Base-by-base conservation (phyloP, 2,888 invertebrate genomes). In the Plagodis pulveraria region DNA sequence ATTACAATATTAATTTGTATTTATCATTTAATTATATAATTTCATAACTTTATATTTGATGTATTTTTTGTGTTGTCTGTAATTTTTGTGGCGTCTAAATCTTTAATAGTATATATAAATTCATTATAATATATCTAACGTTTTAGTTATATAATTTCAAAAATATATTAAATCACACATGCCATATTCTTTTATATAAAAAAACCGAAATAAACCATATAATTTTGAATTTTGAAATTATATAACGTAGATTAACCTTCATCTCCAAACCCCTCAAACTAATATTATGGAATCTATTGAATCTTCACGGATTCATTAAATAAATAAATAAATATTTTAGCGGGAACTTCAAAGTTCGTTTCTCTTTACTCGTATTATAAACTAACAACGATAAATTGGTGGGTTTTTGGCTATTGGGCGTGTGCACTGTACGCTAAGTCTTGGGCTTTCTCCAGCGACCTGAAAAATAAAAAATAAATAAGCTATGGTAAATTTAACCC, bases 401-500 rank as follows among this genome's bases (percentile, higher is more conserved):
- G 82, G 83, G 81, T 74, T 78, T 62, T 68, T 73, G 74, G 69
- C 78, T 91, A 89, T 72, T 90, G 90, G 69, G 85, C 72, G 78
- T 95, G 93, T 42, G 94, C 94, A 70, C 93, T 93, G 88, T 95
- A 95, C 65, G 95, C 94, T 75, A 95, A 87, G 78, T 94, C 94
- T 60, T 94, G 93, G 56, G 91, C 83, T 67, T 87, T 89, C 69
- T 92, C 92, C 71, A 91, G 74, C 65, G 92, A 91, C 84, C 91
- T 92, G 88, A 40, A 88, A 88, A n/a, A 5, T 32, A 8, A 44
- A 56, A 65, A 66, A 11, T 45, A 47, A 12, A 38, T 38, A 40
- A 6, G 6, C 38, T 22, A 22, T 22, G 22, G 1, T 22, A 22
- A 22, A 1, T 22, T 22, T 22, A 22, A 22, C 22, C 1, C 22